phyloP scores from a whole-genome alignment of 2,113 vertebrate species.

The Psilopsiagon aurifrons region DNA sequence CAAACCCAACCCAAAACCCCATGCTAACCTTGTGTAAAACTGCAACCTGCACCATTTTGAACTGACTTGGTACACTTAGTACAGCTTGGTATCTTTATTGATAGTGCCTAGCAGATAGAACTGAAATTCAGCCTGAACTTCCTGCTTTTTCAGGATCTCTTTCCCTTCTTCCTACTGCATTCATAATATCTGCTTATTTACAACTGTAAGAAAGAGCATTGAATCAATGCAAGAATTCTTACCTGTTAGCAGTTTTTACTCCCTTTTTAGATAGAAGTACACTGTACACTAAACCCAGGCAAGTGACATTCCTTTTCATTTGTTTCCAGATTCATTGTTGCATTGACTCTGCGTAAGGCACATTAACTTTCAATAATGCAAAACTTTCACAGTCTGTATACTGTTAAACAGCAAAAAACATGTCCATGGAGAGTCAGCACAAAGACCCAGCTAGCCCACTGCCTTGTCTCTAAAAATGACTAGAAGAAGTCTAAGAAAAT shows the following conservation, averaged over 20 bases:
- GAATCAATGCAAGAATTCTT: neutral
- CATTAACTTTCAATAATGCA: neutral
- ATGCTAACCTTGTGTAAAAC: neutral
- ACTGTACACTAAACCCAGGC: neutral
- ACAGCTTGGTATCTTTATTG: neutral
- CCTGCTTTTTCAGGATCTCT: neutral
- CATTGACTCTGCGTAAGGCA: neutral
- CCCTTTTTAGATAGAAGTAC: neutral
- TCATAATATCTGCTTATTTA: neutral
- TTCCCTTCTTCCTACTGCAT: neutral
- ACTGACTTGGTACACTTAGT: neutral
- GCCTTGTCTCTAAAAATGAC: neutral
- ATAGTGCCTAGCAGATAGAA: neutral
- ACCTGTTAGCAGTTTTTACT: neutral
- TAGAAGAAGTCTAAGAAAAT: neutral
- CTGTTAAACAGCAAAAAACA: neutral
- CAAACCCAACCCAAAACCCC: neutral
- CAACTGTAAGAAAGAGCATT: neutral
- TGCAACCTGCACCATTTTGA: neutral
- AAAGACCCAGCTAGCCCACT: neutral
- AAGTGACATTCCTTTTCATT: neutral
- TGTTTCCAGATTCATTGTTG: neutral
- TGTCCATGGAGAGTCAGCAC: neutral
- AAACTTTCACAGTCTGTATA: neutral
- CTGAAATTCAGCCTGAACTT: neutral